Evolutionary conservation across 2,797 vertebrate species (phyloP), one percentile per base, ranked within the genome.

Genomic region (Oryzias sinensis): DNA sequence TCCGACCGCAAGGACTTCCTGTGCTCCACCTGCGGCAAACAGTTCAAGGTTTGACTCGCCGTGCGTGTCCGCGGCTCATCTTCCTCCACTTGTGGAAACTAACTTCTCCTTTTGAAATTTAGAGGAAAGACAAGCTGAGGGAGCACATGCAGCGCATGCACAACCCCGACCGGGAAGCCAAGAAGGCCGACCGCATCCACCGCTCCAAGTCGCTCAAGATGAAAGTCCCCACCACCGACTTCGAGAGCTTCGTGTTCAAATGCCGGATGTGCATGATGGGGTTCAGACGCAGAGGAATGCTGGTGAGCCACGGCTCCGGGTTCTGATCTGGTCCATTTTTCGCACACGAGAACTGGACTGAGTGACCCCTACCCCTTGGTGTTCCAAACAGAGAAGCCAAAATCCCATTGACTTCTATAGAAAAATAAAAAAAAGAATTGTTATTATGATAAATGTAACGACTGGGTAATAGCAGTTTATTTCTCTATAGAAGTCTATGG

Each of bases 91-190:
- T 13, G 4, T 43, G 33, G 58, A 9, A 0, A 1, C 14, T n/a
- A 0, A 37, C 33, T 13, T 49, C 57, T 62, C 68, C 8, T 40
- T 62, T 17, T 58, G 40, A 37, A 8, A 2, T 69, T 1, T 56
- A 99, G 97, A 94, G 97, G 68, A 99, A 99, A 67, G 97, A 99
- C 88, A 99, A 99, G 59, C 89, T 99, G 43, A 92, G 96, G 47
- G 97, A 99, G 70, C 97, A 99, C 88, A 99, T 99, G 97, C 96
- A 99, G 65, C 93, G 97, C 29, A 99, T 99, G 97, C 97, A 99
- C 80, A 99, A 99, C 59, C 97, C 97, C 0, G 97, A 99, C 77
- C 90, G 97, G 43, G 97, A 99, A 77, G 96, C 96, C 54, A 98
- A 95, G 90, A 98, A 97, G 77, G 95, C 96, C 0, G 96, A 98